Evolutionary conservation across 1,140 invertebrate species (phyloP), one percentile per base, ranked within the genome.

Genomic region (Pseudoatta argentina): DNA sequence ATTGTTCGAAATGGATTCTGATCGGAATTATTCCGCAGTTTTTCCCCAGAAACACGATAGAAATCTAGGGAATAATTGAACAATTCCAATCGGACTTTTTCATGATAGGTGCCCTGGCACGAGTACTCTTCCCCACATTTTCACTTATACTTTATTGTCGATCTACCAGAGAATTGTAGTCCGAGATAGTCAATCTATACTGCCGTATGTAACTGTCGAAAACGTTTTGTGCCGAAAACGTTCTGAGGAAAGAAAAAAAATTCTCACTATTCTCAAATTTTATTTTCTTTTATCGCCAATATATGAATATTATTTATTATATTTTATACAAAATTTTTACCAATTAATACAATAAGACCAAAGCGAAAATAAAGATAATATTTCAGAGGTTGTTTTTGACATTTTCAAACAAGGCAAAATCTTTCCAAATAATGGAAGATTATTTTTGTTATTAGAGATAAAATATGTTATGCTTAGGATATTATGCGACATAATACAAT

Each of bases 401-500:
- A 66, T 24, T 55, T 39, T 5, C 3, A 44, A 44, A 44, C 18
- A 3, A 30, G 10, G 6, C 0, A 24, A 53, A 79, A 66, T 67
- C 14, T 67, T n/a, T 51, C 16, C 12, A 16, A 51, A 61, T 6
- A 16, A 8, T 7, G 18, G 27, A 27, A 30, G 21, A 63, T 63
- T 14, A 67, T 71, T 21, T n/a, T 30, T 18, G 44, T 79, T 16
- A 24, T 59, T 34, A 30, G 24, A 18, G 39, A 48, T 81, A 72
- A 72, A 82, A 82, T 10, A 12, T 10, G 10, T 44, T 44, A 44
- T 12, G 39, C 39, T 8, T 3, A 44, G 61, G 24, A 21, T 39
- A n/a, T 79, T 67, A 67, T 81, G 78, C 12, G 59, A 79, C n/a
- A 24, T n/a, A 64, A 12, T 61, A 59, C 34, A 14, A 14, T 34